Evolutionary conservation across 1,140 invertebrate genomes (phyloP).

Genomic region (Brachionus paranguensis): DNA sequence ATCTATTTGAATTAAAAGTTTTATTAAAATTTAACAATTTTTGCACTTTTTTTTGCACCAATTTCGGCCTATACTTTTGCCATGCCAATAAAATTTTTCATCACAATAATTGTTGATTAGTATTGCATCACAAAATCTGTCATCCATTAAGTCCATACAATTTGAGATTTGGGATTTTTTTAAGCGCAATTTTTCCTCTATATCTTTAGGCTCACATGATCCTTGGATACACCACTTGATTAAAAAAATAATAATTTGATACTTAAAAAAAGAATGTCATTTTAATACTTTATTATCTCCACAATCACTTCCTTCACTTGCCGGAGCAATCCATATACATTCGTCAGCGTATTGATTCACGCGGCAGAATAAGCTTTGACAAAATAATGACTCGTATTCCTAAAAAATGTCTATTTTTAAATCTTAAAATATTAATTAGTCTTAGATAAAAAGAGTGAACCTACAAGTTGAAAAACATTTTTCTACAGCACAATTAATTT

Average conservation of each 20-base stretch:
- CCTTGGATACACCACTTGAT: slow-evolving; percentile 9
- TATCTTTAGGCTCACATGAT: background rate
- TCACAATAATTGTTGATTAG: background rate
- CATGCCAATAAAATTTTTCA: slow-evolving; percentile 31
- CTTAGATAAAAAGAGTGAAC: too few species aligned
- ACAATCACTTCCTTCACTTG: slow-evolving; percentile 7
- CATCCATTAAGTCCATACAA: background rate
- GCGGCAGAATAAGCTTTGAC: background rate
- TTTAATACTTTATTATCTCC: background rate
- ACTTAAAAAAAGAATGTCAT: background rate
- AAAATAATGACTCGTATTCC: slow-evolving; percentile 23
- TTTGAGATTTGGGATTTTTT: slow-evolving; percentile 7
- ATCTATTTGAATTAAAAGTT: slow-evolving; percentile 3
- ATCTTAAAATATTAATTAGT: too few species aligned
- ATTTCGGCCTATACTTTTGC: background rate
- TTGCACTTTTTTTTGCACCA: slow-evolving; percentile 33
- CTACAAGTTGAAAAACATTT: too few species aligned
- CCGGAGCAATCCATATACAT: slow-evolving; percentile 8
- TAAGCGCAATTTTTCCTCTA: background rate
- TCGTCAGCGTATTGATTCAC: background rate
- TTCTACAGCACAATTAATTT: too few species aligned
- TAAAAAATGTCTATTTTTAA: background rate
- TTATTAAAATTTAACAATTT: slow-evolving; percentile 19
- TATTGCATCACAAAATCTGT: background rate
- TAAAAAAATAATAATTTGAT: background rate